phyloP scores from a whole-genome alignment of 2,797 vertebrate species.

The Anguilla megastoma region DNA sequence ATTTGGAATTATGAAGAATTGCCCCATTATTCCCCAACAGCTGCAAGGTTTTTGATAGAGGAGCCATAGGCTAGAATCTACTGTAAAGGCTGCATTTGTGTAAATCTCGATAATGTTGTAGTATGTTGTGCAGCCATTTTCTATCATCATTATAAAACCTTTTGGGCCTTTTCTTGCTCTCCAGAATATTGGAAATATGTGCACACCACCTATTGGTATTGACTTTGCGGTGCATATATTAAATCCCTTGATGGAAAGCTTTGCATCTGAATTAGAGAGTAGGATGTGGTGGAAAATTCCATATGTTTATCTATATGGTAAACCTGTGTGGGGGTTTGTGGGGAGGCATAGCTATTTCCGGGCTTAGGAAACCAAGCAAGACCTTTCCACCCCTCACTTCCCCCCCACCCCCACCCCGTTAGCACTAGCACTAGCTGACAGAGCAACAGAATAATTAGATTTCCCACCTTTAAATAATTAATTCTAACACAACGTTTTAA shows the following conservation, averaged over 20 bases:
- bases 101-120: not conserved
- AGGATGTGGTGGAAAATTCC: constrained; percentile 38
- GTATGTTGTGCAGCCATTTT: constrained; percentile 28
- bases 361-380: constrained; percentile 51
- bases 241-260: constrained; percentile 35
- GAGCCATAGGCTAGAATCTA: not conserved
- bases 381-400: constrained; percentile 38
- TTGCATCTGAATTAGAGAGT: constrained; percentile 47
- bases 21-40: constrained; percentile 22
- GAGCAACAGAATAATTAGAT: constrained; percentile 45
- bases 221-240: constrained; percentile 31
- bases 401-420: constrained; percentile 37
- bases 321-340: constrained; percentile 32
- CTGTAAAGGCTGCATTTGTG: not conserved
- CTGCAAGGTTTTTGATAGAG: constrained; percentile 13
- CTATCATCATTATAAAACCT: constrained; percentile 32
- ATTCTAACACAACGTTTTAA: constrained; percentile 59
- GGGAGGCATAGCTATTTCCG: constrained; percentile 28
- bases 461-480: constrained; percentile 51
- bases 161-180: constrained; percentile 22
- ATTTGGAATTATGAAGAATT: not conserved
- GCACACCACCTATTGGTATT: constrained; percentile 16
- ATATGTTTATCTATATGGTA: constrained; percentile 47
- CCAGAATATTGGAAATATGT: constrained; percentile 18
- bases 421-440: constrained; percentile 24